Evolutionary conservation across 2,888 invertebrate species (phyloP).

Genomic region (Agyllia agylla): DNA sequence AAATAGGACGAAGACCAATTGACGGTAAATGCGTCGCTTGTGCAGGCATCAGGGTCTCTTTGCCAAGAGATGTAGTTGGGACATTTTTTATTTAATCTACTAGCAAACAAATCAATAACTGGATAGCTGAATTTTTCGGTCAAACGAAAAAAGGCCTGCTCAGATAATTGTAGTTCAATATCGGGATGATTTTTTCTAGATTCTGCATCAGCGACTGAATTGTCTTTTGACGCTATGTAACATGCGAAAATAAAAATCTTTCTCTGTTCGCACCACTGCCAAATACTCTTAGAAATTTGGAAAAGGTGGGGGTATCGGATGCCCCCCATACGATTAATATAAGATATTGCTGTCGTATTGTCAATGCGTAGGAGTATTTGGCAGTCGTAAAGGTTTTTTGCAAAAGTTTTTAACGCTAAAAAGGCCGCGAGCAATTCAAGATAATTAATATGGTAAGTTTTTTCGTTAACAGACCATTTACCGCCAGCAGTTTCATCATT

Average conservation of each 20-base stretch:
- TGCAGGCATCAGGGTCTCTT: not conserved
- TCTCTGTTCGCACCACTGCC: slow-evolving; percentile 59
- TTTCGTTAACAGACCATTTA: not conserved
- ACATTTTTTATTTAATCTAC: not conserved
- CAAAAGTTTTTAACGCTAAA: too few relatives aligned
- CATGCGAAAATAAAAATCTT: slow-evolving; percentile 38
- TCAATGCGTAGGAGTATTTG: not conserved
- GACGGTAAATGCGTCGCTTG: not conserved
- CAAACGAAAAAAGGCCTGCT: too few relatives aligned
- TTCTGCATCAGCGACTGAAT: slow-evolving; percentile 44
- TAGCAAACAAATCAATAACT: not conserved
- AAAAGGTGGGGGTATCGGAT: slow-evolving; percentile 32
- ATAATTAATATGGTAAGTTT: too few relatives aligned
- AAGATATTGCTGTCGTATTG: not conserved
- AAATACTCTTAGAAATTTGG: slow-evolving; percentile 23
- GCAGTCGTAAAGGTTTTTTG: too few relatives aligned
- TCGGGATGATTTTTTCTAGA: slow-evolving; percentile 41
- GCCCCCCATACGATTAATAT: not conserved
- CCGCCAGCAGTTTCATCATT: not conserved
- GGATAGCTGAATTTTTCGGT: too few relatives aligned
- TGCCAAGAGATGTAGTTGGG: not conserved
- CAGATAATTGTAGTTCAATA: not conserved
- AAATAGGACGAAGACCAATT: not conserved
- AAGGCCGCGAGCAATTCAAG: too few relatives aligned
- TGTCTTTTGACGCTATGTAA: slow-evolving; percentile 44